phyloP scores from a whole-genome alignment of 1,140 invertebrate genomes.

The Sitobion miscanthi region DNA sequence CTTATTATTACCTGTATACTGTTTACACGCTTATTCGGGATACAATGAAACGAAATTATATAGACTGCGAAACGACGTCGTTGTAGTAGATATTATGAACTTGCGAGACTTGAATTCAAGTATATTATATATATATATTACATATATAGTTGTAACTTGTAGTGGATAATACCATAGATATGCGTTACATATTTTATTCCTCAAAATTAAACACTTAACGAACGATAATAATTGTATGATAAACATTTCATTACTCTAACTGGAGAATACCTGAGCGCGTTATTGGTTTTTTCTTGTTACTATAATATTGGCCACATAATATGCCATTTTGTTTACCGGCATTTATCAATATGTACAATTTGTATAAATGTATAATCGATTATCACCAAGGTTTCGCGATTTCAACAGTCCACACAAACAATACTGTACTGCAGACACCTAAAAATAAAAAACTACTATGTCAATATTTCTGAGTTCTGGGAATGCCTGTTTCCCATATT shows the following conservation, averaged over 20 bases:
- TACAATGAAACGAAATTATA: not conserved
- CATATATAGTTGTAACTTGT: not conserved
- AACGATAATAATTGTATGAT: not conserved
- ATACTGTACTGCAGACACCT: not conserved
- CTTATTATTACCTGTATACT: not conserved
- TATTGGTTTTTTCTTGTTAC: not conserved
- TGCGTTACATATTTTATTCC: not conserved
- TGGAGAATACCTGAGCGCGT: not conserved
- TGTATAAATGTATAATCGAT: constrained; percentile 24
- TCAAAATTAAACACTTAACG: not conserved
- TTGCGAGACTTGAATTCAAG: not conserved
- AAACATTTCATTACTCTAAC: not conserved
- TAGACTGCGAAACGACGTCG: not conserved
- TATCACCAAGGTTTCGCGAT: constrained; percentile 16
- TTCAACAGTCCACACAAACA: not conserved
- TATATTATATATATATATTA: too few relatives aligned
- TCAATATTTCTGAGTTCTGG: not conserved
- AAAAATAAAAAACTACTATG: not conserved
- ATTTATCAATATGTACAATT: not conserved
- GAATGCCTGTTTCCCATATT: not conserved
- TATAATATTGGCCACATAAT: not conserved
- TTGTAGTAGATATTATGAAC: not conserved
- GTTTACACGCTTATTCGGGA: not conserved
- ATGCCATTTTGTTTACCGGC: not conserved
- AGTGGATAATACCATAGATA: too few relatives aligned